Percentiles rank a stretch among this genome's conserved stretches.
These are phyloP conservation scores for Prunella strophiata DNA, from an alignment of 2,797 vertebrate genomes.

Conservation along the genomic window DNA sequence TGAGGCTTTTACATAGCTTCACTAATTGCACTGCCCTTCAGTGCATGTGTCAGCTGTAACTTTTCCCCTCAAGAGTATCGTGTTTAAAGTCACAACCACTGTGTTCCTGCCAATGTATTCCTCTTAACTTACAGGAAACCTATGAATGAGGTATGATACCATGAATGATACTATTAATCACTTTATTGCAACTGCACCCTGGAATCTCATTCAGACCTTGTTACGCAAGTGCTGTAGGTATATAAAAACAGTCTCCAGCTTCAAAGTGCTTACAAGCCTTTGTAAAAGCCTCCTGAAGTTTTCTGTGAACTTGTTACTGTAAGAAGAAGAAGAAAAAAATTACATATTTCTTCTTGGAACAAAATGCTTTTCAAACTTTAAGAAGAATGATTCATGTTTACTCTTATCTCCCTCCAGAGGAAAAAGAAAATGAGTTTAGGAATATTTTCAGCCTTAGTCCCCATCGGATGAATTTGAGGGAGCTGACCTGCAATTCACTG, in stretches of 20 bases:
- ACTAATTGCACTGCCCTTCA: neutral
- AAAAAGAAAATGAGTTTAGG: slow-evolving; percentile 10
- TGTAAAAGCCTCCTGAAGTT: slow-evolving; percentile 5
- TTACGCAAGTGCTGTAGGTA: neutral
- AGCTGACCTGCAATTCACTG: neutral
- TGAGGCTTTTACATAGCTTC: neutral
- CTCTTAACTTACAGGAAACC: slow-evolving; percentile 3
- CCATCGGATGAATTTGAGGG: rapidly evolving
- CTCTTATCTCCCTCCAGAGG: slow-evolving; percentile 16
- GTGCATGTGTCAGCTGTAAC: rapidly evolving
- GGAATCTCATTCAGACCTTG: slow-evolving; percentile 38
- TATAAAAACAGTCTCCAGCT: neutral
- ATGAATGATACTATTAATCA: slow-evolving; percentile 46
- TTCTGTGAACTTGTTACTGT: neutral
- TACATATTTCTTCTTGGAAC: neutral
- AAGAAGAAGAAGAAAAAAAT: neutral
- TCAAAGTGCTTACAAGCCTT: neutral
- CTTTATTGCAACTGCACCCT: slow-evolving; percentile 30
- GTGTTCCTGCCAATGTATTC: neutral
- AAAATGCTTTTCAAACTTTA: neutral
- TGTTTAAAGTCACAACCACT: neutral
- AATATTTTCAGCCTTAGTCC: slow-evolving; percentile 18
- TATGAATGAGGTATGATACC: slow-evolving; percentile 11
- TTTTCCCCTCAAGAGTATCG: neutral
- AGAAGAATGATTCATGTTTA: slow-evolving; percentile 7